phyloP scores from a whole-genome alignment of 2,888 invertebrate species.

The Caenorhabditis drosophilae region DNA sequence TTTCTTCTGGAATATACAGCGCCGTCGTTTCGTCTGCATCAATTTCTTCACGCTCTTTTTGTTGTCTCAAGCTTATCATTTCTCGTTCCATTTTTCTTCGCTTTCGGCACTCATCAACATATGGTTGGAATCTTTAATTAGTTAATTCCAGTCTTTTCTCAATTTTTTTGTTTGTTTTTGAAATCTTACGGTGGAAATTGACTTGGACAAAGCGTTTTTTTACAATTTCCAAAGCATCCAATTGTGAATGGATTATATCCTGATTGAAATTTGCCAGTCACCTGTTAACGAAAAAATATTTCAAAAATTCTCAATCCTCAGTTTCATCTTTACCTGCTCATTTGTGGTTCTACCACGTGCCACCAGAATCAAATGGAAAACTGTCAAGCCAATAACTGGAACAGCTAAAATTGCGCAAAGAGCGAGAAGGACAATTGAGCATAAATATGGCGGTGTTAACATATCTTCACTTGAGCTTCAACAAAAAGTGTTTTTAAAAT shows the following conservation, averaged over 20 bases:
- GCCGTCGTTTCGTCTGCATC: slow-evolving; percentile 47
- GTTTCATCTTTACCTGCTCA: slow-evolving; percentile 78
- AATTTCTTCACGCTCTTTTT: slow-evolving; percentile 8
- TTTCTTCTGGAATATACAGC: slow-evolving; percentile 53
- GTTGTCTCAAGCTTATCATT: slow-evolving; percentile 7
- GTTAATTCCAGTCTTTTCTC: not conserved
- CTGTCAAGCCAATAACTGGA: slow-evolving; percentile 95
- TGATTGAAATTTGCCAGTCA: slow-evolving; percentile 97
- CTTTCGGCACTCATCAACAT: slow-evolving; percentile 19
- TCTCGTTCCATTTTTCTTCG: slow-evolving; percentile 16
- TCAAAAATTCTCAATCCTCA: not conserved
- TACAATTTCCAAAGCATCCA: slow-evolving; percentile 93
- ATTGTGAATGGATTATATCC: slow-evolving; percentile 97
- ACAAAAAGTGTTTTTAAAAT: no score
- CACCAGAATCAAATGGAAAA: slow-evolving; percentile 95
- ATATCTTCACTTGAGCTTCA: slow-evolving; percentile 35
- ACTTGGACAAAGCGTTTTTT: slow-evolving; percentile 92
- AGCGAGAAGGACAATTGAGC: slow-evolving; percentile 82
- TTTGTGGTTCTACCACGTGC: slow-evolving; percentile 96
- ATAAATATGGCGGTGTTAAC: slow-evolving; percentile 67
- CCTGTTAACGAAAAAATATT: slow-evolving; percentile 71
- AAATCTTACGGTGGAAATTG: slow-evolving; percentile 87
- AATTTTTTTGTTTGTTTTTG: not conserved
- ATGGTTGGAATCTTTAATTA: slow-evolving; percentile 23
- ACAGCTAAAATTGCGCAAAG: slow-evolving; percentile 88